phyloP scores from a whole-genome alignment of 2,797 vertebrate species.

The Anguilla marmorata region DNA sequence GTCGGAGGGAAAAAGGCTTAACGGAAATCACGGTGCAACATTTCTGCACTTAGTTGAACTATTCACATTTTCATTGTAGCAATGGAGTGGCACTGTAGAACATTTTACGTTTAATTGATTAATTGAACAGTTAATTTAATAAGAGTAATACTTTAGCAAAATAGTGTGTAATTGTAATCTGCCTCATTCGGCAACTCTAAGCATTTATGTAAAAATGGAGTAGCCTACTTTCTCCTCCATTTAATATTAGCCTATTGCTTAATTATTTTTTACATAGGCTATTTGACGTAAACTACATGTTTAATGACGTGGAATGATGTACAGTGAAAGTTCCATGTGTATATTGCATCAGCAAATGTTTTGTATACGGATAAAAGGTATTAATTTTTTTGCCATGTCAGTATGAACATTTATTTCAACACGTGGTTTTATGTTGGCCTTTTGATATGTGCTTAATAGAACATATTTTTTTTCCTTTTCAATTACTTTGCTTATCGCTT shows the following conservation, averaged over 20 bases:
- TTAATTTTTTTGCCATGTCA: background rate
- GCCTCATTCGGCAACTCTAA: background rate
- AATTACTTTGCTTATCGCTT: background rate
- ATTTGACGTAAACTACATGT: background rate
- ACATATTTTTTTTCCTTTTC: background rate
- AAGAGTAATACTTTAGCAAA: background rate
- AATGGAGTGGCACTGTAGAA: background rate
- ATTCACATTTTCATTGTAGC: background rate
- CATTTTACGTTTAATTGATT: background rate
- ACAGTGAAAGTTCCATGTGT: background rate
- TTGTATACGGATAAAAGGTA: background rate
- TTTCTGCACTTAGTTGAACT: background rate
- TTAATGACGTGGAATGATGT: background rate
- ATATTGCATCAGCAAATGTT: background rate
- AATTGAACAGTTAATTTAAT: background rate
- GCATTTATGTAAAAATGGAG: background rate
- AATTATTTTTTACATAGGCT: background rate
- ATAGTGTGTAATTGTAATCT: background rate
- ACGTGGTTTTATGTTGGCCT: background rate
- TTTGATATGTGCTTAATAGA: background rate
- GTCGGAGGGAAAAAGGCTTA: background rate
- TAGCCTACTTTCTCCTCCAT: background rate
- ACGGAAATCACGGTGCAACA: background rate
- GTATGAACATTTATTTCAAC: background rate
- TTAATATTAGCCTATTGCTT: background rate